These are phyloP conservation scores for Colinus virginianus DNA, from an alignment of 2,113 vertebrate species.

Conservation along the genomic window DNA sequence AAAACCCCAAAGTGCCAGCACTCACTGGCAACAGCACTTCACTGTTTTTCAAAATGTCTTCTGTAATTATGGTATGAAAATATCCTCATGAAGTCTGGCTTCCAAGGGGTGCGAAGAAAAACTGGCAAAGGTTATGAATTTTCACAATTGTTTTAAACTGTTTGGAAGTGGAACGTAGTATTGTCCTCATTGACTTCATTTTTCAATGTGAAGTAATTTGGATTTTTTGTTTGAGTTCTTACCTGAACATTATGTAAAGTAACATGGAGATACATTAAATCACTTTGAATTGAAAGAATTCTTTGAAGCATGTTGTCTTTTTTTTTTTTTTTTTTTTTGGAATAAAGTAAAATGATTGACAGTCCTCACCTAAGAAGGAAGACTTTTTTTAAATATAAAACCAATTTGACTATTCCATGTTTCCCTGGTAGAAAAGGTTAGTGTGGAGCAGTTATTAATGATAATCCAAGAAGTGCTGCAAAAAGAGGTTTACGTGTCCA, in stretches of 20 bases:
- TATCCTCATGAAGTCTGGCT: neutral
- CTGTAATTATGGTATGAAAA: neutral
- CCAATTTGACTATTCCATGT: neutral
- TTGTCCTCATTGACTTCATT: neutral
- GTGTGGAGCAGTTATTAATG: constrained; percentile 50
- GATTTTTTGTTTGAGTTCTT: neutral
- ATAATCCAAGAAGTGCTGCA: constrained; percentile 37
- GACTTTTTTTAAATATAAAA: neutral
- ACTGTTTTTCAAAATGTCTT: neutral
- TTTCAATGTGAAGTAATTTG: neutral
- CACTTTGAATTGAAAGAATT: neutral
- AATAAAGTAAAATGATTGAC: neutral
- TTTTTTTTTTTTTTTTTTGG: neutral
- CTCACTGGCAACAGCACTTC: neutral
- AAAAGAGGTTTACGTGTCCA: constrained; percentile 8
- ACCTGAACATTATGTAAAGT: neutral
- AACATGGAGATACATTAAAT: neutral
- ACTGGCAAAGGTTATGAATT: neutral
- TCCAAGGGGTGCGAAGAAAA: neutral
- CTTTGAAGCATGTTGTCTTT: neutral
- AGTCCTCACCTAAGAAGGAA: neutral
- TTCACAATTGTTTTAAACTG: neutral
- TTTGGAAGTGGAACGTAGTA: neutral
- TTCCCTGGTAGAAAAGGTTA: constrained; percentile 1
- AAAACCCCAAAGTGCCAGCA: neutral